These are phyloP conservation scores for Ischnus inquisitorius DNA, from an alignment of 2,888 invertebrate genomes.

Conservation along the genomic window DNA sequence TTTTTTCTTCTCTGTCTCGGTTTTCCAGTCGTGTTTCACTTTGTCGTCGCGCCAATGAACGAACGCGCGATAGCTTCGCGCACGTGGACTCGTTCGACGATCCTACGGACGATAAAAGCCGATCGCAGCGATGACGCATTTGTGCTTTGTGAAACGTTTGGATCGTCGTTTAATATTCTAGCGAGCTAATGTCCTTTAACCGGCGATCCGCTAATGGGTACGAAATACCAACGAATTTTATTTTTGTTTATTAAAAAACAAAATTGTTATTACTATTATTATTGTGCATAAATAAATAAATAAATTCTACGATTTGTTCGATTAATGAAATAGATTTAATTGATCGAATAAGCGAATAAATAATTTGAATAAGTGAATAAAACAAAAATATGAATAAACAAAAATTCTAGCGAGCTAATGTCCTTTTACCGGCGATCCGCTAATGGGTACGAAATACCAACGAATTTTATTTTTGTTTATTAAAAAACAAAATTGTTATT, in stretches of 20 bases:
- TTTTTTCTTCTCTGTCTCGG: not conserved
- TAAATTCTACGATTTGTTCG: no score
- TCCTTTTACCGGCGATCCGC: not conserved
- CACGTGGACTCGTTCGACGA: constrained; percentile 21
- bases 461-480: not conserved
- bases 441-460: constrained; percentile 3
- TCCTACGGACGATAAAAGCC: not conserved
- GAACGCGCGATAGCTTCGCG: constrained; percentile 27
- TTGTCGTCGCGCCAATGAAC: constrained; percentile 21
- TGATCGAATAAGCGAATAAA: no score
- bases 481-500: constrained; percentile 16
- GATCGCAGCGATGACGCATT: not conserved
- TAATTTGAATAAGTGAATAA: no score
- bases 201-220: constrained; percentile 2
- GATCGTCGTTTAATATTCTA: not conserved
- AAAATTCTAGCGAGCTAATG: not conserved
- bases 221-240: not conserved
- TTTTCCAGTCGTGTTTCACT: constrained; percentile 8
- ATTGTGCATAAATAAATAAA: no score
- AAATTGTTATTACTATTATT: no score
- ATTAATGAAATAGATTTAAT: no score
- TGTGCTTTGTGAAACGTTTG: not conserved
- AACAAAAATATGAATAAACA: no score
- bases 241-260: constrained; percentile 6
- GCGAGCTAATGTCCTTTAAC: not conserved